These are phyloP conservation scores for Mellilla xanthometata DNA, from an alignment of 2,888 invertebrate genomes.

Conservation along the genomic window DNA sequence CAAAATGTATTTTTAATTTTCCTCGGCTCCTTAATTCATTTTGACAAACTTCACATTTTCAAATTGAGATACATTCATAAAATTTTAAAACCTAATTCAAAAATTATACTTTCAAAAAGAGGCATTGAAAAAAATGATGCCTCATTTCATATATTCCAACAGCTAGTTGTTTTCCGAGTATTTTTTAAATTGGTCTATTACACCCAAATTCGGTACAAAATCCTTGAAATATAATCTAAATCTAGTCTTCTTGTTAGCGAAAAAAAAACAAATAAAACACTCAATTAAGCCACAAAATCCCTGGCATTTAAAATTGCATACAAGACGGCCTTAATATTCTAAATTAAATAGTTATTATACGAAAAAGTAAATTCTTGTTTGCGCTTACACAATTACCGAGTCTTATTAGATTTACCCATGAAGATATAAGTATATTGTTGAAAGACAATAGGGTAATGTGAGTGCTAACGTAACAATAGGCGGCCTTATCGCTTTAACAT, in stretches of 20 bases:
- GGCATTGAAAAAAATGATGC: too few species aligned
- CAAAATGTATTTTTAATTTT: too few species aligned
- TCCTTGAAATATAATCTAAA: constrained; percentile 1
- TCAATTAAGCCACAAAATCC: constrained; percentile 13
- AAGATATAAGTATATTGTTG: constrained; percentile 24
- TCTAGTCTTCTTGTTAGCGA: constrained; percentile 1
- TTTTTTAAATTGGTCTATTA: too few species aligned
- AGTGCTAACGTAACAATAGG: constrained; percentile 27
- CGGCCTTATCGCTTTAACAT: constrained; percentile 32
- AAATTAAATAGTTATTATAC: constrained; percentile 15
- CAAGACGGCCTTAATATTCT: constrained; percentile 16
- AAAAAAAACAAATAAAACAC: constrained; percentile 6
- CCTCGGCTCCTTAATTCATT: background rate
- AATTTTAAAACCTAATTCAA: too few species aligned
- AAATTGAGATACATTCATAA: background rate
- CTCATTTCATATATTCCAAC: too few species aligned
- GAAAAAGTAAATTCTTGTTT: constrained; percentile 16
- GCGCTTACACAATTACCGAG: constrained; percentile 14
- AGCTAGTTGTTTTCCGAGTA: too few species aligned
- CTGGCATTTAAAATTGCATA: constrained; percentile 17
- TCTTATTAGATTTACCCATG: constrained; percentile 25
- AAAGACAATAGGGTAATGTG: constrained; percentile 27
- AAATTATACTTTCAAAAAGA: too few species aligned
- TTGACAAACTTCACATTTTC: constrained; percentile 10
- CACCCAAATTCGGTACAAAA: background rate